Percentiles rank a stretch among this genome's conserved stretches.
These are phyloP conservation scores for Cottoperca gobio DNA, from an alignment of 2,797 vertebrate genomes.

Conservation along the genomic window DNA sequence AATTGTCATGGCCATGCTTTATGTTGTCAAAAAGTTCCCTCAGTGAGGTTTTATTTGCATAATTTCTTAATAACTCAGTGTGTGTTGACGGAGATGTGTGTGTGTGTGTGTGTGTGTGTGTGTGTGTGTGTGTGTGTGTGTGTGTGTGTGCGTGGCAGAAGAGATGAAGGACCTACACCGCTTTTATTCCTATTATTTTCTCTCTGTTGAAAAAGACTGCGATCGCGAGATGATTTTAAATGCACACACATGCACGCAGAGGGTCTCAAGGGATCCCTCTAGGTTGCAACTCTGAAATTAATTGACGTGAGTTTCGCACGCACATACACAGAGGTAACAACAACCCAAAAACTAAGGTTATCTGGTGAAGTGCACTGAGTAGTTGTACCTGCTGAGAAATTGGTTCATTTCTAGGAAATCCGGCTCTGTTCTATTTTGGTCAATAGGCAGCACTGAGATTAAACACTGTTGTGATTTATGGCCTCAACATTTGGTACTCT, in stretches of 20 bases:
- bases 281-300: conserved; percentile 26
- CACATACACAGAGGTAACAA: neutral
- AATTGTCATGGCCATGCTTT: conserved; percentile 20
- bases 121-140: neutral
- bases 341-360: conserved; percentile 16
- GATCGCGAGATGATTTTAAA: conserved; percentile 15
- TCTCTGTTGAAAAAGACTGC: conserved; percentile 13
- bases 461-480: conserved; percentile 74
- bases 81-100: conserved; percentile 4
- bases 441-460: conserved; percentile 45
- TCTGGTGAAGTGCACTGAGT: conserved; percentile 2
- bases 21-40: conserved; percentile 49
- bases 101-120: neutral
- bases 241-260: conserved; percentile 14
- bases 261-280: conserved; percentile 14
- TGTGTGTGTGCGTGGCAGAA: conserved; percentile 4
- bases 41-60: conserved; percentile 51
- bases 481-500: conserved; percentile 16
- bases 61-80: conserved; percentile 40
- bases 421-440: conserved; percentile 34
- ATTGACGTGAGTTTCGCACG: conserved; percentile 17
- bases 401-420: conserved; percentile 45
- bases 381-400: conserved; percentile 48
- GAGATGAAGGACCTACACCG: conserved; percentile 7
- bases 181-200: conserved; percentile 6